These are phyloP conservation scores for Bujurquina vittata DNA, from an alignment of 2,113 vertebrate species.

Conservation along the genomic window DNA sequence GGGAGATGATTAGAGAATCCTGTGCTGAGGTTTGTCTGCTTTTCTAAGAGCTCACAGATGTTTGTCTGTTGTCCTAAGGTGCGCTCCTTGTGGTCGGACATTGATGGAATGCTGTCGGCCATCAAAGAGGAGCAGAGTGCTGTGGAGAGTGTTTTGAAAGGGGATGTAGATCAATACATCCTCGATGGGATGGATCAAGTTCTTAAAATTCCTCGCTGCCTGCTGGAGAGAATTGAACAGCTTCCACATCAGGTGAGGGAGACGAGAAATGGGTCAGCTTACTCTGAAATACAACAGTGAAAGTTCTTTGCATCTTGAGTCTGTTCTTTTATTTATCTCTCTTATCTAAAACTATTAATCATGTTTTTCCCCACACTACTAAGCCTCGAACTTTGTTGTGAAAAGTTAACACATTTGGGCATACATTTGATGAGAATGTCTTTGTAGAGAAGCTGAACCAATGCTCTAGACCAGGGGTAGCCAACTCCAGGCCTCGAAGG, in stretches of 20 bases:
- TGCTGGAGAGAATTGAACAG: constrained; percentile 80
- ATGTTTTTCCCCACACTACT: fast-evolving
- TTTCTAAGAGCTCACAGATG: neutral
- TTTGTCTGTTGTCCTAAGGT: constrained; percentile 74
- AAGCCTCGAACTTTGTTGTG: neutral
- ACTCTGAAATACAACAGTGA: neutral
- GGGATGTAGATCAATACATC: constrained; percentile 64
- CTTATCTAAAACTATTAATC: neutral
- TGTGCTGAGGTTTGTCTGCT: neutral
- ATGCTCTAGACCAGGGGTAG: neutral
- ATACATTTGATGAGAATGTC: neutral
- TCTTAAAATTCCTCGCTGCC: constrained; percentile 78
- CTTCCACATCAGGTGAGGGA: constrained; percentile 79
- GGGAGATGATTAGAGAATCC: neutral
- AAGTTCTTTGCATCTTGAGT: neutral
- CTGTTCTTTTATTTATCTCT: neutral
- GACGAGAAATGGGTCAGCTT: neutral
- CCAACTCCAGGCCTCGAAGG: too few species aligned
- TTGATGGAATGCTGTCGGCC: constrained; percentile 72
- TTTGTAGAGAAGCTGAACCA: neutral
- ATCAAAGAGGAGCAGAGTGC: constrained; percentile 81
- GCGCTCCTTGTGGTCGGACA: constrained; percentile 81
- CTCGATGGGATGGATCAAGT: constrained; percentile 82
- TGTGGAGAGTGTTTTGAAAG: constrained; percentile 81
- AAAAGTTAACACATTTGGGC: neutral